A percentile compares a stretch with the other conserved stretches of the same genome.
phyloP scores from a whole-genome alignment of 2,888 invertebrate species.

The Zonitis immaculata region DNA sequence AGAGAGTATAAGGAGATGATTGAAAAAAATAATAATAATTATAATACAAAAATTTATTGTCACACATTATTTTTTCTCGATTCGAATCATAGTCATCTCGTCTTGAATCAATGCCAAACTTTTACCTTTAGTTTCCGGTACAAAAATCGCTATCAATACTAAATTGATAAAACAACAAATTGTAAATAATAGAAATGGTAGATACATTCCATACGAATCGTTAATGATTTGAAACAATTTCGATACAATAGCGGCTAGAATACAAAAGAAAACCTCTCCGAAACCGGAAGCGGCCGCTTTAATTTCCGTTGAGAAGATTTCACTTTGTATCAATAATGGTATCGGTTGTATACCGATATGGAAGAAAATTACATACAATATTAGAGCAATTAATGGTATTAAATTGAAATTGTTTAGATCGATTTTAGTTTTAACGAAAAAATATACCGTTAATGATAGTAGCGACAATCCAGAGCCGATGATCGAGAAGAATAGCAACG shows the following conservation, averaged over 20 bases:
- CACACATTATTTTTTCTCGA: background rate
- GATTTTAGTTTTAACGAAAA: constrained; percentile 47
- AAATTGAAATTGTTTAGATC: constrained; percentile 43
- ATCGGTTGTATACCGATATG: constrained; percentile 52
- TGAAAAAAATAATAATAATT: too few species aligned
- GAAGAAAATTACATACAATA: constrained; percentile 50
- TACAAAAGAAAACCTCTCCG: constrained; percentile 51
- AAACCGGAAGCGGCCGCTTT: constrained; percentile 56
- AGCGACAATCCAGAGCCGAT: constrained; percentile 46
- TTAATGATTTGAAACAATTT: constrained; percentile 51
- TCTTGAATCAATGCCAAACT: constrained; percentile 65
- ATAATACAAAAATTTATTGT: background rate
- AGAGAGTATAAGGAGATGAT: too few species aligned
- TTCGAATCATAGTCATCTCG: background rate
- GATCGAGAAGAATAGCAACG: constrained; percentile 53
- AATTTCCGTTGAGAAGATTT: constrained; percentile 54
- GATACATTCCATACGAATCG: constrained; percentile 57
- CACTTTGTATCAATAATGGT: constrained; percentile 52
- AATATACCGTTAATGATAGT: constrained; percentile 47
- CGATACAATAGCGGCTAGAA: constrained; percentile 49
- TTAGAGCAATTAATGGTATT: constrained; percentile 49
- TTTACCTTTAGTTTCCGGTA: constrained; percentile 69
- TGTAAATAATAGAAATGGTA: constrained; percentile 62
- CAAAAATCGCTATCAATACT: constrained; percentile 54
- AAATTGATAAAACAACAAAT: constrained; percentile 55